Evolutionary conservation across 2,888 invertebrate species (phyloP), one percentile per base, ranked within the genome.

Genomic region (Pollenia angustigena): DNA sequence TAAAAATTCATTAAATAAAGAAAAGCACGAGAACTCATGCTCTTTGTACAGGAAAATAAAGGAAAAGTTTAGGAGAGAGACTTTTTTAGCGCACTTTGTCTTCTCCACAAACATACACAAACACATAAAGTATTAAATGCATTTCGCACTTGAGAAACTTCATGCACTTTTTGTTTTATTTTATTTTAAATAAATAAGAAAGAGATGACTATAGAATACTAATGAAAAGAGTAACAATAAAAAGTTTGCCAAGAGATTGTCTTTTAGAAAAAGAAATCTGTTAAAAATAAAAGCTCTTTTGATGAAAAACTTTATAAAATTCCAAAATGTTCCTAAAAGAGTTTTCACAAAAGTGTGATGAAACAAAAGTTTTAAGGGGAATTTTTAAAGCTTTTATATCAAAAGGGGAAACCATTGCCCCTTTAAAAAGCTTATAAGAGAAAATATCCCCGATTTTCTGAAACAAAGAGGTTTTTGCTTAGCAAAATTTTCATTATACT

Each of bases 361-460:
- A 72, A 64, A 79, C 66, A 52, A 40, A 58, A 23, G 10, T 8
- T 1, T 76, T 12, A 18, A 60, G 48, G 60, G 62, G 60, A 64
- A 54, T 23, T 78, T 23, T 1, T 14, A 62, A 62, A 72, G 75
- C 66, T 68, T 85, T 80, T 75, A 40, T 8, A 1, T 0, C 50
- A 16, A 50, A 14, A 84, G 84, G 87, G 81, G 84, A 78, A 84
- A 78, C 56, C n/a, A 42, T 54, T 72, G 23, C 72, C 52, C 76
- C 80, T 66, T 62, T 50, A 56, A n/a, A 50, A 11, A 66, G 50
- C 32, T 12, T 4, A 6, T 18, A 66, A 85, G 81, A 81, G 72
- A 82, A 68, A 52, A 64, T 16, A 8, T 50, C 52, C 50, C 58
- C 32, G 6, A 44, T 32, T 58, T 42, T 23, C 4, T 9, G 0